Conservation (phyloP, 2,888 invertebrate species). For the Acanthosoma haemorrhoidale region DNA sequence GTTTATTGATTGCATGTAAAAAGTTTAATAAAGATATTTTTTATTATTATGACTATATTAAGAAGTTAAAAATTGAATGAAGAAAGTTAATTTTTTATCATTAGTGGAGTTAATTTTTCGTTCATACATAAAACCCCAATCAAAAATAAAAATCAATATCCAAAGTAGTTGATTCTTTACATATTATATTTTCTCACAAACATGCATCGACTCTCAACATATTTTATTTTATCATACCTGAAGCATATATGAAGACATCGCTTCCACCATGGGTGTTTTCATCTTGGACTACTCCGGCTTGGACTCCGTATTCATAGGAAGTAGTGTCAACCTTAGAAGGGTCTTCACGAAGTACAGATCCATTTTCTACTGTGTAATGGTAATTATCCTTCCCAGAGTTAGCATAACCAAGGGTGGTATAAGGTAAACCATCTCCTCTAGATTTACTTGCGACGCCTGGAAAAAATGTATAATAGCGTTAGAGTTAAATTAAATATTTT, state of each 20-base stretch:
- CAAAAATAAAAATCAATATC: too few species aligned
- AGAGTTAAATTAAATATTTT: neutral
- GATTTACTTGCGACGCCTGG: slow-evolving; percentile 61
- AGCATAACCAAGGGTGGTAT: slow-evolving; percentile 72
- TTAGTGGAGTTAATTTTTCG: too few species aligned
- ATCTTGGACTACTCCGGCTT: slow-evolving; percentile 38
- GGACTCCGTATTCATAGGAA: slow-evolving; percentile 47
- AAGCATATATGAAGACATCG: slow-evolving; percentile 51
- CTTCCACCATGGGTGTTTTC: slow-evolving; percentile 43
- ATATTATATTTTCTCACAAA: too few species aligned
- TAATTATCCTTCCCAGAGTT: slow-evolving; percentile 68
- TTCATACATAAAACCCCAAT: too few species aligned
- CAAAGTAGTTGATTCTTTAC: too few species aligned
- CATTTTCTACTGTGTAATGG: slow-evolving; percentile 35
- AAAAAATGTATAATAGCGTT: slow-evolving; percentile 33
- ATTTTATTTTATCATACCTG: slow-evolving; percentile 53
- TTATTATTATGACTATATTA: too few species aligned
- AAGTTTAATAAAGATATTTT: too few species aligned
- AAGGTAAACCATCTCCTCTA: slow-evolving; percentile 58
- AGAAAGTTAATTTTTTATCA: too few species aligned
- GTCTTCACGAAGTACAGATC: slow-evolving; percentile 53
- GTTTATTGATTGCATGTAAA: too few species aligned
- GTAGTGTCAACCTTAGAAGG: slow-evolving; percentile 57
- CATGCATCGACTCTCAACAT: too few species aligned
- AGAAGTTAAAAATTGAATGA: too few species aligned